A percentile compares a stretch with the other conserved stretches of the same genome.
phyloP scores from a whole-genome alignment of 2,797 vertebrate species.

The Microtus californicus region DNA sequence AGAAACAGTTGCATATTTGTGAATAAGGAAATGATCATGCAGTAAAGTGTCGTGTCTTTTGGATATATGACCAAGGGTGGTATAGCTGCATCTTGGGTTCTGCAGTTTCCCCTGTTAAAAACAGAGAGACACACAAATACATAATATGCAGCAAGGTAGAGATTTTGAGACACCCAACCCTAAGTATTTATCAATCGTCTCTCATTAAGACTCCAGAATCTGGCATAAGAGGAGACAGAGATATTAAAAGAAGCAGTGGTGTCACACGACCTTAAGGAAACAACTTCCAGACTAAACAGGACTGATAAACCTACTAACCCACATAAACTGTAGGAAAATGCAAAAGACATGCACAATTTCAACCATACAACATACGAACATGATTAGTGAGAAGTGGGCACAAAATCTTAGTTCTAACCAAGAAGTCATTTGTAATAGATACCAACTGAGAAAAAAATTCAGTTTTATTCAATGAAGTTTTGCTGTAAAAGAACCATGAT shows the following conservation, averaged over 20 bases:
- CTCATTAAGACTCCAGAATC: background rate
- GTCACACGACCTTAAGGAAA: no score
- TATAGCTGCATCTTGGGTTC: background rate
- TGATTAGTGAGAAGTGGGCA: no score
- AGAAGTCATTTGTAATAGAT: background rate
- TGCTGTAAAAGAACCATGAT: no score
- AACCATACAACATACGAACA: background rate
- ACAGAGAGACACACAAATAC: background rate
- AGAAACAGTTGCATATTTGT: background rate
- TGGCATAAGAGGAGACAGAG: background rate
- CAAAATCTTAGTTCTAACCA: background rate
- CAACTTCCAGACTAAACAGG: background rate
- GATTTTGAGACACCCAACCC: background rate
- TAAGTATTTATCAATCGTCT: background rate
- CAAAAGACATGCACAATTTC: background rate
- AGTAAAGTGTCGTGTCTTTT: background rate
- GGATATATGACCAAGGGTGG: background rate
- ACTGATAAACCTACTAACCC: background rate
- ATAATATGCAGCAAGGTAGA: background rate
- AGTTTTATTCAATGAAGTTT: background rate
- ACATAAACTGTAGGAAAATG: accelerated
- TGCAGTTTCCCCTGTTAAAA: background rate
- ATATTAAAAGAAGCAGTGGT: accelerated
- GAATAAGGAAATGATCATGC: background rate
- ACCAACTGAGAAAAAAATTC: background rate